These are phyloP conservation scores for Microtus oregoni DNA, from an alignment of 2,113 vertebrate species.

Conservation along the genomic window DNA sequence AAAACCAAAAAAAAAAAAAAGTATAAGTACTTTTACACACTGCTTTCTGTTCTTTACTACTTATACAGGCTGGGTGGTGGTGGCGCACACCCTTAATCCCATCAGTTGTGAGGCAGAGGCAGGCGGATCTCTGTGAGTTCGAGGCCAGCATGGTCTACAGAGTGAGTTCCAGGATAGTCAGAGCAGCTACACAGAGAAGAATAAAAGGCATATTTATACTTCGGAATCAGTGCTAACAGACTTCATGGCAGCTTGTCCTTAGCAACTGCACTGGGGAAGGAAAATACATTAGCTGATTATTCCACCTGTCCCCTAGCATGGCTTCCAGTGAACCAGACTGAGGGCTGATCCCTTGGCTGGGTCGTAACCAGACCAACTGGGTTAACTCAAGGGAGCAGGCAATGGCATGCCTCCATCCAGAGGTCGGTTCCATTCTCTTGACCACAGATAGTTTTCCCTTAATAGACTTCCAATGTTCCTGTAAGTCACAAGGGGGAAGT, in stretches of 20 bases:
- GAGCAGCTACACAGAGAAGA: neutral
- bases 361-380: neutral
- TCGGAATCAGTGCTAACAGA: neutral
- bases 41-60: too few relatives aligned
- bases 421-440: neutral
- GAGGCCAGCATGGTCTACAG: too few relatives aligned
- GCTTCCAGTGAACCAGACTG: neutral
- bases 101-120: too few relatives aligned
- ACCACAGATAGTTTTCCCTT: neutral
- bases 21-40: too few relatives aligned
- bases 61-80: too few relatives aligned
- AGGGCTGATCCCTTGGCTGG: neutral
- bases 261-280: neutral
- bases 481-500: neutral
- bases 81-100: too few relatives aligned
- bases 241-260: neutral
- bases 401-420: neutral
- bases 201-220: neutral
- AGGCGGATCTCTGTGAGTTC: too few relatives aligned
- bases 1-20: too few relatives aligned
- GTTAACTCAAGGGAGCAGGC: neutral
- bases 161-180: too few relatives aligned
- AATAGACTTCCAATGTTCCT: too few relatives aligned
- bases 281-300: neutral
- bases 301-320: neutral